Evolutionary conservation across 2,797 vertebrate species (phyloP), one percentile per base, ranked within the genome.

Genomic region (Coreius guichenoti): DNA sequence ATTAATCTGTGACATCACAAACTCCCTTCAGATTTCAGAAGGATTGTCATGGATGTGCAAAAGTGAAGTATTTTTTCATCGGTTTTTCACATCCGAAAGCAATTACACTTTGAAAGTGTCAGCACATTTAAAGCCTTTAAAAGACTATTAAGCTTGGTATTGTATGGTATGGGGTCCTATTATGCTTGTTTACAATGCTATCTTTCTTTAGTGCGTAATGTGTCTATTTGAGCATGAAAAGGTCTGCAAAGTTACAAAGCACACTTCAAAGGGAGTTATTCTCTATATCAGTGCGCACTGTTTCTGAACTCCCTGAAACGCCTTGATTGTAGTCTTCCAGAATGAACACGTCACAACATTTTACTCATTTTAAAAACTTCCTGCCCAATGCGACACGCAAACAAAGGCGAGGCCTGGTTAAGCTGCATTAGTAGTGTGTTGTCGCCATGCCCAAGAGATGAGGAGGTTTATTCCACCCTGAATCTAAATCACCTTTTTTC

Each of bases 1-100:
- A 67, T 80, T 67, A 47, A 67, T 80, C 26, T 23, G 61, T 67
- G 43, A 80, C 61, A 49, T 80, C 39, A 79, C 5, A 7, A 67
- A 67, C 19, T 47, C 61, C 39, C 5, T 47, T 67, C 19, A 75
- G 47, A 75, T 29, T 33, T 33, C 47, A 33, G 12, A 51, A 33
- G 21, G 9, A 26, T 19, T 79, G n/a, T 17, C 21, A 23, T 29
- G 58, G 36, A 21, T 12, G 39, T 65, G 17, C 5, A 47, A 8
- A 11, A 73, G 45, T 73, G 14, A 17, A 29, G 19, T 14, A 29
- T 80, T 65, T 39, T 80, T 45, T 26, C 70, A 31, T 49, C n/a
- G 5, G 2, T 17, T 73, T 7, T 51, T 8, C n/a, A 63, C 61
- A 80, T 8, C 9, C 2, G 0, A 45, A 47, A 79, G 36, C 56